phyloP scores from a whole-genome alignment of 2,888 invertebrate genomes.

The Onchidella celtica region DNA sequence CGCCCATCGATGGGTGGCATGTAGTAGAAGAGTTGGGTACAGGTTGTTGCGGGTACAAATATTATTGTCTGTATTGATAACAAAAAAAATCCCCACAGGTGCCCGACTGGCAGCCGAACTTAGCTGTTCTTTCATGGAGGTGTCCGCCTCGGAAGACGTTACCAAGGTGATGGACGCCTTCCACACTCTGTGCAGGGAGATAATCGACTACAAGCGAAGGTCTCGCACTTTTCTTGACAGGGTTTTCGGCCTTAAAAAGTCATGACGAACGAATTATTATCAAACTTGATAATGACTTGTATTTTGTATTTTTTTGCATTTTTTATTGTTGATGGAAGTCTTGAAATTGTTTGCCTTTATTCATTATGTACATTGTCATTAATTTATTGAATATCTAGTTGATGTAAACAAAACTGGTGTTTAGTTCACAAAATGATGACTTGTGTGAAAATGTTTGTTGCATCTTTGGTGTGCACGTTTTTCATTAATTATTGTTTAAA shows the following conservation, averaged over 20 bases:
- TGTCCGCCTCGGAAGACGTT: conserved; percentile 75
- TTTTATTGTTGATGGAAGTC: no score
- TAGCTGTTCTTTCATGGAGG: conserved; percentile 73
- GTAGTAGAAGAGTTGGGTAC: no score
- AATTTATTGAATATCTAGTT: neutral
- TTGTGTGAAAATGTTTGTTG: neutral
- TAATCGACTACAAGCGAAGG: conserved; percentile 72
- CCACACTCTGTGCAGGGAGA: conserved; percentile 71
- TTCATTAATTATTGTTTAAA: no score
- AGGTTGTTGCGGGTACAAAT: no score
- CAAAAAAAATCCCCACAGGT: no score
- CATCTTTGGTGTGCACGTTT: neutral
- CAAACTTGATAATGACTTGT: neutral
- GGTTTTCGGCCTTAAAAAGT: conserved; percentile 70
- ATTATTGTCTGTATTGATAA: no score
- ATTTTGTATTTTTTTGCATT: neutral
- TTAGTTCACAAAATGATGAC: neutral
- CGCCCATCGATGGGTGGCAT: no score
- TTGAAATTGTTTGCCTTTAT: neutral
- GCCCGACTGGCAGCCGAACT: conserved; percentile 67
- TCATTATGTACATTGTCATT: neutral
- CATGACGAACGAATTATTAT: conserved; percentile 41
- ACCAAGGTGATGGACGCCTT: conserved; percentile 73
- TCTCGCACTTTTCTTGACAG: conserved; percentile 76
- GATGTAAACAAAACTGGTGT: conserved; percentile 10